Evolutionary conservation across 1,140 invertebrate species (phyloP).

Genomic region (Eumaeus atala): DNA sequence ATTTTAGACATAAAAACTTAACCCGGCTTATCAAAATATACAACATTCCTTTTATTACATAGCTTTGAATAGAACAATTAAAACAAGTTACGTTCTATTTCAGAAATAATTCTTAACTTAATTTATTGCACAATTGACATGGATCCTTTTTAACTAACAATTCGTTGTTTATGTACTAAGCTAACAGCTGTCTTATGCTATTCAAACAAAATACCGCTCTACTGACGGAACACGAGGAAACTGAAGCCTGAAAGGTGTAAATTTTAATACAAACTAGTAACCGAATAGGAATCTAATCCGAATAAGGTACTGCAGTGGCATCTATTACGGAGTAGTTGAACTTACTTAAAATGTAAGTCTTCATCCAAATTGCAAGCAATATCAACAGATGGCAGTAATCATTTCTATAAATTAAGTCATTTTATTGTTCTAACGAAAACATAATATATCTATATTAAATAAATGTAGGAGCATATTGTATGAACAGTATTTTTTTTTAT

Average conservation of each 20-base stretch:
- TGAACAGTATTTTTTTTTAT: too few species aligned
- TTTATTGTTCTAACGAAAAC: too few species aligned
- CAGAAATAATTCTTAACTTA: too few species aligned
- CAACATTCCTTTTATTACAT: slow-evolving; percentile 16
- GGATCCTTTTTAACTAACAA: slow-evolving; percentile 9
- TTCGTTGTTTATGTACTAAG: slow-evolving; percentile 43
- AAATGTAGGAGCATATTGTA: too few species aligned
- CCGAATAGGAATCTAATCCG: not conserved
- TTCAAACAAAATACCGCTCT: slow-evolving; percentile 56
- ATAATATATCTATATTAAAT: too few species aligned
- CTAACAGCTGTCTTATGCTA: slow-evolving; percentile 57
- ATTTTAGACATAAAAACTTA: slow-evolving; percentile 10
- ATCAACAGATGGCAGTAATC: not conserved
- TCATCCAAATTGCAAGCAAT: not conserved
- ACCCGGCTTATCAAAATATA: slow-evolving; percentile 14
- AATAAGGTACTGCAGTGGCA: slow-evolving; percentile 9
- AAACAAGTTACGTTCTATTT: too few species aligned
- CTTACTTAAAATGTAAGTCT: not conserved
- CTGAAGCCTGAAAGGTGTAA: slow-evolving; percentile 27
- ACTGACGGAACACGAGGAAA: slow-evolving; percentile 52
- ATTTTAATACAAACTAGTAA: not conserved
- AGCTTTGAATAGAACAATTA: slow-evolving; percentile 8
- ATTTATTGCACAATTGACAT: too few species aligned
- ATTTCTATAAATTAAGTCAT: too few species aligned
- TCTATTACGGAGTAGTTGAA: slow-evolving; percentile 9